Evolutionary conservation across 2,888 invertebrate species (phyloP), one percentile per base, ranked within the genome.

Genomic region (Acronicta psi): DNA sequence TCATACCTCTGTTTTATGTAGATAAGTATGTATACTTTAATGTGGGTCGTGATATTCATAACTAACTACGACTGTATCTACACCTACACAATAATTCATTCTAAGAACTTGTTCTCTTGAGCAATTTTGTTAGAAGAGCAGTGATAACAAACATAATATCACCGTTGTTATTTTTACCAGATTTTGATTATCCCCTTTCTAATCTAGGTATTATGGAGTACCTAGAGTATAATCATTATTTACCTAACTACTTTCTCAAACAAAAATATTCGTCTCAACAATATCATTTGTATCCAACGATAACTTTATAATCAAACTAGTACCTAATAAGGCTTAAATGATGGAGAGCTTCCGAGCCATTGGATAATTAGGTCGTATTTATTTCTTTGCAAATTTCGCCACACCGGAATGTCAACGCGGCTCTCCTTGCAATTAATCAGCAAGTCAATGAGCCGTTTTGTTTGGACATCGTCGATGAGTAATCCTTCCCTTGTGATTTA

Each of bases 361-460:
- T 69, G 67, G 59, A 69, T 64, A 57, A 71, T 75, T 69, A 62
- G 68, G 57, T 54, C 60, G 67, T 73, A 72, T 79, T 76, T 77
- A 79, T 82, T 80, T 75, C 69, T 79, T 80, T 80, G 73, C 76
- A 79, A 84, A 85, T 82, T 86, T 89, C 84, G 87, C 82, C 79
- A 79, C 83, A 83, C 83, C 81, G 83, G 83, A 91, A 92, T 92
- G 94, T 93, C 94, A 88, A 80, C 82, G 83, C 82, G 85, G 84
- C 80, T 89, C 85, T 86, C 80, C 82, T 86, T 80, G 87, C 87
- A 91, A 94, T 94, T 93, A 93, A 92, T 94, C 94, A 93, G 87
- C 77, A 85, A 92, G 92, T 90, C 93, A 93, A 93, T 93, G 94
- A 94, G 93, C 91, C 93, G 87, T 92, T 88, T 84, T 88, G 90